These are phyloP conservation scores for Orestias chungarensis DNA, from an alignment of 2,797 vertebrate species.

Conservation along the genomic window DNA sequence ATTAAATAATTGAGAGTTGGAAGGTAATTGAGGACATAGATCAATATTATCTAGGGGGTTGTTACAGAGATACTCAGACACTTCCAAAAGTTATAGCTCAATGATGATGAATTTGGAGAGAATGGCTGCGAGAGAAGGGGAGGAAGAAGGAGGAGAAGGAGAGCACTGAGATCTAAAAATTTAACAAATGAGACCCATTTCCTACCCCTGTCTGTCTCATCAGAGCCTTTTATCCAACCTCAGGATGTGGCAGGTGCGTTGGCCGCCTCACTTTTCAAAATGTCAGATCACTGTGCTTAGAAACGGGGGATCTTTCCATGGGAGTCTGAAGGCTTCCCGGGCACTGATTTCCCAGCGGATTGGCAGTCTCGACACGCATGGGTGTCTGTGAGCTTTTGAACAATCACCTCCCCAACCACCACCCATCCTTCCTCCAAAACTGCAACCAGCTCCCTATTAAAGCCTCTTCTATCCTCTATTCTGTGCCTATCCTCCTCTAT, in stretches of 20 bases:
- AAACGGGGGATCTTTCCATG: conserved; percentile 64
- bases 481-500: conserved; percentile 32
- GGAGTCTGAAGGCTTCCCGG: conserved; percentile 69
- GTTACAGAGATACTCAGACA: conserved; percentile 65
- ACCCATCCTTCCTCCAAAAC: conserved; percentile 34
- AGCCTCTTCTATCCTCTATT: conserved; percentile 38
- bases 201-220: conserved; percentile 63
- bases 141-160: conserved; percentile 28
- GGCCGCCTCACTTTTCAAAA: conserved; percentile 70
- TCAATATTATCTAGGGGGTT: conserved; percentile 76
- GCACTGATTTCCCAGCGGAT: conserved; percentile 80
- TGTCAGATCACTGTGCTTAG: conserved; percentile 73
- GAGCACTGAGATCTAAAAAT: conserved; percentile 61
- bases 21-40: conserved; percentile 77
- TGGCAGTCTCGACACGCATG: conserved; percentile 77
- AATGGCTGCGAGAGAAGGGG: conserved; percentile 22
- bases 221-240: conserved; percentile 55
- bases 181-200: conserved; percentile 73
- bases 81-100: conserved; percentile 66
- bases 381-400: conserved; percentile 73
- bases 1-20: conserved; percentile 74
- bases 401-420: conserved; percentile 48
- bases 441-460: conserved; percentile 52
- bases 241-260: conserved; percentile 71
- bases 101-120: conserved; percentile 70